Evolutionary conservation across 2,888 invertebrate genomes (phyloP).

Genomic region (Dorcus parallelipipedus): DNA sequence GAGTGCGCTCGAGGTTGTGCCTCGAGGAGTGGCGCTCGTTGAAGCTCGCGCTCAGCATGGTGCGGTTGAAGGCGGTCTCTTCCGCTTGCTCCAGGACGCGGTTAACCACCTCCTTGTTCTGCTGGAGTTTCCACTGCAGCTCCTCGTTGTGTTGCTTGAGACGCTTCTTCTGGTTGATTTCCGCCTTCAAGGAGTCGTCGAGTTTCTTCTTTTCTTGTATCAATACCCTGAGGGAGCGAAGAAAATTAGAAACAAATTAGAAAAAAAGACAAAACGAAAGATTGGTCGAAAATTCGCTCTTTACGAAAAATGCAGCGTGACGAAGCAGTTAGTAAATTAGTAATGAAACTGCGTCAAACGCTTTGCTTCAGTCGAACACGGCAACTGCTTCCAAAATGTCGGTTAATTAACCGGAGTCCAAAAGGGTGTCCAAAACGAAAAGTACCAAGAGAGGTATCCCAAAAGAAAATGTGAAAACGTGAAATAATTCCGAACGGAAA

Average conservation of each 20-base stretch:
- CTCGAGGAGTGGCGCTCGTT: constrained; percentile 30
- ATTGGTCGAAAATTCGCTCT: too few relatives aligned
- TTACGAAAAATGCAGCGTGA: too few relatives aligned
- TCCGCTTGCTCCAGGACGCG: constrained; percentile 45
- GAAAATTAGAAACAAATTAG: background rate
- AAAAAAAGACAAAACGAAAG: too few relatives aligned
- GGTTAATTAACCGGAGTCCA: too few relatives aligned
- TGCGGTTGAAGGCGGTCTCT: constrained; percentile 34
- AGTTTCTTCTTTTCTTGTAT: constrained; percentile 69
- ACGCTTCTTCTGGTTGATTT: constrained; percentile 74
- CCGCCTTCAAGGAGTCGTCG: constrained; percentile 69
- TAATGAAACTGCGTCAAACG: too few relatives aligned
- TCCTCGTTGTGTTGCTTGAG: constrained; percentile 84
- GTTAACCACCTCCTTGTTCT: constrained; percentile 70
- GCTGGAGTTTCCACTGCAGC: constrained; percentile 79
- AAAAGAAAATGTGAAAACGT: too few relatives aligned
- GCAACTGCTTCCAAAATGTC: too few relatives aligned
- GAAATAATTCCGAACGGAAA: too few relatives aligned
- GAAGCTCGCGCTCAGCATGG: constrained; percentile 42
- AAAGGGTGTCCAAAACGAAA: too few relatives aligned
- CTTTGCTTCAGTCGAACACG: too few relatives aligned
- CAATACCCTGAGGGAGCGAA: constrained; percentile 52
- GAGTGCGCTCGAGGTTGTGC: constrained; percentile 34
- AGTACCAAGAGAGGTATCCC: too few relatives aligned
- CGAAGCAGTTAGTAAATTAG: too few relatives aligned